These are phyloP conservation scores for Scolopax rusticola DNA, from an alignment of 2,797 vertebrate species.

Conservation along the genomic window DNA sequence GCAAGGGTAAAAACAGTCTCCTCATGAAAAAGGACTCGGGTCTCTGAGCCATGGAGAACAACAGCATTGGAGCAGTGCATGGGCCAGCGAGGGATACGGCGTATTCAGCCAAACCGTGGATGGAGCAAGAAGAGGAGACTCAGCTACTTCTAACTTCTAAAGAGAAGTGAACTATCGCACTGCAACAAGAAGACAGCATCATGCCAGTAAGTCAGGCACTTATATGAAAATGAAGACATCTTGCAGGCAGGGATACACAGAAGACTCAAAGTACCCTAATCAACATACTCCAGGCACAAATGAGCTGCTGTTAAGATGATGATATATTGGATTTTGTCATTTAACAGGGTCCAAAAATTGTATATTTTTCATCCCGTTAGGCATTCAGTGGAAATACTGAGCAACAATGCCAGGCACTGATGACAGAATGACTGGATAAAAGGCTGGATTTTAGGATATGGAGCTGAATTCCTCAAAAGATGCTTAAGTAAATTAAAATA, in stretches of 20 bases:
- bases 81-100: accelerated
- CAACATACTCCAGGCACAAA: neutral
- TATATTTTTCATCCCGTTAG: neutral
- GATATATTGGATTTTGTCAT: neutral
- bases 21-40: neutral
- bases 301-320: neutral
- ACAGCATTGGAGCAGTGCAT: accelerated
- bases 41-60: neutral
- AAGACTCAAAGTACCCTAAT: neutral
- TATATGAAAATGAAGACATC: neutral
- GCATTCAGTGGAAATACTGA: neutral
- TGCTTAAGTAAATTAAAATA: constrained; percentile 4
- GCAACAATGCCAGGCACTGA: neutral
- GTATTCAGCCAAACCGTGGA: neutral
- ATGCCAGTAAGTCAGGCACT: neutral
- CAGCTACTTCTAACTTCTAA: neutral
- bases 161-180: neutral
- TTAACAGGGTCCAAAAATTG: neutral
- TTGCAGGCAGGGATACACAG: neutral
- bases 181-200: neutral
- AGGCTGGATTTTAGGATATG: neutral
- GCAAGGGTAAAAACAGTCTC: neutral
- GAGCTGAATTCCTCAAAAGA: neutral
- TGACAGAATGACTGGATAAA: neutral
- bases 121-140: neutral